phyloP scores from a whole-genome alignment of 1,140 invertebrate genomes.

The Pissodes strobi region DNA sequence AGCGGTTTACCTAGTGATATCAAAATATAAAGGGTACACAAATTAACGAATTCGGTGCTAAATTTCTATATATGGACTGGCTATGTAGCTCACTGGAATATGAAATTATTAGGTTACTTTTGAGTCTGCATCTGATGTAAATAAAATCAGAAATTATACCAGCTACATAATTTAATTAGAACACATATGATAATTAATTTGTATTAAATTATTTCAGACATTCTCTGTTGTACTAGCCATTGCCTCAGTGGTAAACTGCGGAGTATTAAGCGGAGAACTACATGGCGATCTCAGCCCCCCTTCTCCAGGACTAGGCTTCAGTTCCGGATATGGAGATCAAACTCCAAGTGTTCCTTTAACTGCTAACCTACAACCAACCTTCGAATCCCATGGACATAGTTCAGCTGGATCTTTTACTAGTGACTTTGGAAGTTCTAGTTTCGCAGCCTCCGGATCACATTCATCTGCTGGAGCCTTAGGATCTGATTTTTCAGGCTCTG shows the following conservation, averaged over 20 bases:
- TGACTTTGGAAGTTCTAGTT: background rate
- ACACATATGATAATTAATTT: too few relatives aligned
- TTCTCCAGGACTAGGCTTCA: conserved; percentile 18
- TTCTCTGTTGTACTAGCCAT: conserved; percentile 38
- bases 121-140: too few relatives aligned
- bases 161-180: too few relatives aligned
- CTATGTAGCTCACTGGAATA: too few relatives aligned
- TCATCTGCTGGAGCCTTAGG: background rate
- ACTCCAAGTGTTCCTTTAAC: conserved; percentile 1
- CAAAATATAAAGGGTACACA: too few relatives aligned
- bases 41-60: too few relatives aligned
- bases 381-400: background rate
- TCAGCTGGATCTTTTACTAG: background rate
- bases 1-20: too few relatives aligned
- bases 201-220: conserved; percentile 35
- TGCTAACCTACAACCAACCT: background rate
- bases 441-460: background rate
- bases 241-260: conserved; percentile 36
- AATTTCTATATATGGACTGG: too few relatives aligned
- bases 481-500: background rate
- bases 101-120: too few relatives aligned
- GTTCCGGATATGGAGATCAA: conserved; percentile 34
- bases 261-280: conserved; percentile 36
- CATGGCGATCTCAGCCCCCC: conserved; percentile 41
- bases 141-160: conserved; percentile 1